phyloP scores from a whole-genome alignment of 2,888 invertebrate genomes.

The Blera fallax region DNA sequence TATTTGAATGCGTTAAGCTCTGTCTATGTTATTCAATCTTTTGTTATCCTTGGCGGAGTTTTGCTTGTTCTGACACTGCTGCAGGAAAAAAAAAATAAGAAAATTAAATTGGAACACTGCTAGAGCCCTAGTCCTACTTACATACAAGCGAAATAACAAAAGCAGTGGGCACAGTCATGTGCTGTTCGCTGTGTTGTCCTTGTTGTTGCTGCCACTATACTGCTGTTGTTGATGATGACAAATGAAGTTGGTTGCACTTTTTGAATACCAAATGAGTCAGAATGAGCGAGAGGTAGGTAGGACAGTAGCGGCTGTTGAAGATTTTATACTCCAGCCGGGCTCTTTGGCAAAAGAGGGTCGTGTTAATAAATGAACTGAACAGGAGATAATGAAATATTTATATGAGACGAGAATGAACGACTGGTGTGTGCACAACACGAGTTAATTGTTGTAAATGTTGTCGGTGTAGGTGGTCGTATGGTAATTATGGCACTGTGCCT shows the following conservation, averaged over 20 bases:
- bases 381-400: constrained; percentile 45
- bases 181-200: constrained; percentile 30
- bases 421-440: constrained; percentile 22
- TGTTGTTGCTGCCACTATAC: background rate
- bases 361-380: constrained; percentile 17
- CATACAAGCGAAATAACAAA: constrained; percentile 33
- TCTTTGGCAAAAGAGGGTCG: constrained; percentile 9
- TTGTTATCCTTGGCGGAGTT: constrained; percentile 51
- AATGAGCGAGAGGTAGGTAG: background rate
- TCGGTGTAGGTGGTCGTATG: constrained; percentile 27
- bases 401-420: constrained; percentile 8
- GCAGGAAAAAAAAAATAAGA: background rate
- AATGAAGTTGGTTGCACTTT: constrained; percentile 69
- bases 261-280: constrained; percentile 62
- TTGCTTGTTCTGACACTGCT: constrained; percentile 41
- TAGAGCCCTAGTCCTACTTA: constrained; percentile 34
- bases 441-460: constrained; percentile 51
- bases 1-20: constrained; percentile 11
- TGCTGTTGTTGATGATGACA: constrained; percentile 54
- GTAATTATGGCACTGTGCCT: constrained; percentile 20
- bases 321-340: background rate
- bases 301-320: background rate
- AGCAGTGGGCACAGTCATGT: constrained; percentile 44
- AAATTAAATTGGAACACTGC: constrained; percentile 47
- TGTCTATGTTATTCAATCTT: constrained; percentile 52